Conservation (phyloP, 2,888 invertebrate species). For the Pegoplata infirma region DNA sequence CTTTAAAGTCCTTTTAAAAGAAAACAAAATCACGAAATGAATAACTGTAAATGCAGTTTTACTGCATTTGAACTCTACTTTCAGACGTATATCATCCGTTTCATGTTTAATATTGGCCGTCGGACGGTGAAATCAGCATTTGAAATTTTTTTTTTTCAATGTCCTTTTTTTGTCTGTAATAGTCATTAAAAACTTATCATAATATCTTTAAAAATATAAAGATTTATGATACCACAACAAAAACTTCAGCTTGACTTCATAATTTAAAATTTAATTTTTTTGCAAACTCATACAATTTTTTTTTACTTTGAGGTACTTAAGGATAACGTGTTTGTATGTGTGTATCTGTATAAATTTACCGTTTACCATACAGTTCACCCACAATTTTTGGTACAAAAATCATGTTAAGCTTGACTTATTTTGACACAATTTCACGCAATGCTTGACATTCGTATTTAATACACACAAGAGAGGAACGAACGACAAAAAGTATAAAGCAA, state of each 20-base stretch:
- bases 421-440: conserved; percentile 62
- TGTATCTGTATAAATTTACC: conserved; percentile 7
- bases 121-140: too few relatives aligned
- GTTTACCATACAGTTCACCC: conserved; percentile 13
- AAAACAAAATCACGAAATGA: too few relatives aligned
- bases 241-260: conserved; percentile 45
- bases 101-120: too few relatives aligned
- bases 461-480: conserved; percentile 14
- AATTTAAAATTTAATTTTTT: conserved; percentile 21
- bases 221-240: conserved; percentile 19
- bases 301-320: background rate
- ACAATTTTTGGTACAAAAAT: conserved; percentile 42
- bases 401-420: conserved; percentile 61
- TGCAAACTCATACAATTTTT: conserved; percentile 34
- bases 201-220: background rate
- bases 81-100: too few relatives aligned
- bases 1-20: too few relatives aligned
- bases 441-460: conserved; percentile 54
- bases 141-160: too few relatives aligned
- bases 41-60: too few relatives aligned
- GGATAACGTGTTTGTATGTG: background rate
- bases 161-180: too few relatives aligned
- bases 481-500: too few relatives aligned
- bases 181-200: too few relatives aligned
- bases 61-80: too few relatives aligned